Percentiles rank a stretch among this genome's conserved stretches.
phyloP scores from a whole-genome alignment of 2,888 invertebrate species.

The Spilosoma lubricipeda region DNA sequence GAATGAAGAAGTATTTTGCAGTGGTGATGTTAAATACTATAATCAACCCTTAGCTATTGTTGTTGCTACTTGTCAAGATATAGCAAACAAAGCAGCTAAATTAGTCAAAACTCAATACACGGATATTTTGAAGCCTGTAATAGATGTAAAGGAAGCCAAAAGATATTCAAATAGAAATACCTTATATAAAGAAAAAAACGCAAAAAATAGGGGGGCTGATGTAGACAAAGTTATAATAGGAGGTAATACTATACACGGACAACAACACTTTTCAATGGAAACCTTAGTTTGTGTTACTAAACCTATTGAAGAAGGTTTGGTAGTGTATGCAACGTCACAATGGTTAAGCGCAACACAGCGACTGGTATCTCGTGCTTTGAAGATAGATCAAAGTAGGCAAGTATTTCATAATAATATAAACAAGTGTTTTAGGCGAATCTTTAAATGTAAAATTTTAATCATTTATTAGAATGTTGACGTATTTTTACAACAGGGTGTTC shows the following conservation, averaged over 20 bases:
- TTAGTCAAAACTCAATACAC: constrained; percentile 84
- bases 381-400: constrained; percentile 84
- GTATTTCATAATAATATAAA: background rate
- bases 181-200: constrained; percentile 41
- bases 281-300: constrained; percentile 85
- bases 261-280: constrained; percentile 90
- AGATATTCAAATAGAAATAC: constrained; percentile 52
- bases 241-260: constrained; percentile 72
- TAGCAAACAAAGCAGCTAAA: constrained; percentile 83
- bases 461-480: too few species aligned
- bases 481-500: too few species aligned
- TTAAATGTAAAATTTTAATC: too few species aligned
- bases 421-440: too few species aligned
- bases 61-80: constrained; percentile 83
- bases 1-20: constrained; percentile 80
- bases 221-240: constrained; percentile 63
- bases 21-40: constrained; percentile 84
- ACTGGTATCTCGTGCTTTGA: constrained; percentile 80
- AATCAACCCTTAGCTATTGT: constrained; percentile 90
- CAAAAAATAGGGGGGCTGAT: constrained; percentile 53
- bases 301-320: constrained; percentile 88
- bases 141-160: constrained; percentile 58
- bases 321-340: constrained; percentile 86
- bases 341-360: constrained; percentile 84
- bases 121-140: constrained; percentile 64